Conservation (phyloP, 2,888 invertebrate genomes). For the Parapristionchus giblindavisi region DNA sequence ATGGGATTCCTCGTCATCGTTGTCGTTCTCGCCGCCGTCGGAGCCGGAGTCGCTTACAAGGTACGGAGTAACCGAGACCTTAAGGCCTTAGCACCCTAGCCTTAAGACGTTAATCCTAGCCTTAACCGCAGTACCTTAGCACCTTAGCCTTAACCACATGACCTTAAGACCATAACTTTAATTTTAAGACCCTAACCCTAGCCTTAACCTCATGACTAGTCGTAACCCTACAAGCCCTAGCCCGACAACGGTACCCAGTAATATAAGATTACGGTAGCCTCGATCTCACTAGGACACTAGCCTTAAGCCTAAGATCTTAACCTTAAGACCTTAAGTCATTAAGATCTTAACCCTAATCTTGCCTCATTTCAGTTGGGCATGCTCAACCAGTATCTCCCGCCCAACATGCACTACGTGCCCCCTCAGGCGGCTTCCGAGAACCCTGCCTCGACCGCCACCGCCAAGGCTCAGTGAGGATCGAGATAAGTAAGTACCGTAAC, state of each 20-base stretch:
- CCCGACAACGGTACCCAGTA: no score
- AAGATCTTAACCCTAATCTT: neutral
- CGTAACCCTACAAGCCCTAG: neutral
- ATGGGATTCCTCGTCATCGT: constrained; percentile 34
- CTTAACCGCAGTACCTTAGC: neutral
- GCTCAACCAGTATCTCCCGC: constrained; percentile 37
- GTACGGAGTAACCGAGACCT: constrained; percentile 14
- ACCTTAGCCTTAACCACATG: neutral
- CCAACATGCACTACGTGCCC: constrained; percentile 16
- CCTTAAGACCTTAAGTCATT: neutral
- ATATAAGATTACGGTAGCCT: neutral
- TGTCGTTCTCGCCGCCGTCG: constrained; percentile 16
- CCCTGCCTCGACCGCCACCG: constrained; percentile 12
- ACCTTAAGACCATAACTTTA: neutral
- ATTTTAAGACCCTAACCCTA: neutral
- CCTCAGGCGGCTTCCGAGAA: constrained; percentile 3
- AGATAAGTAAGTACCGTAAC: neutral
- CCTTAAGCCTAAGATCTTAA: no score
- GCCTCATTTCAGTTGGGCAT: constrained; percentile 18
- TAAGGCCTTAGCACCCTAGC: neutral
- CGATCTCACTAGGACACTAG: no score
- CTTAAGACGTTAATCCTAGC: neutral
- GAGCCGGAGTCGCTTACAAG: constrained; percentile 32
- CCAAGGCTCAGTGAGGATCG: constrained; percentile 24
- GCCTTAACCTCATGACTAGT: neutral